phyloP scores from a whole-genome alignment of 2,113 vertebrate species.

The Benitochromis conjunctus region DNA sequence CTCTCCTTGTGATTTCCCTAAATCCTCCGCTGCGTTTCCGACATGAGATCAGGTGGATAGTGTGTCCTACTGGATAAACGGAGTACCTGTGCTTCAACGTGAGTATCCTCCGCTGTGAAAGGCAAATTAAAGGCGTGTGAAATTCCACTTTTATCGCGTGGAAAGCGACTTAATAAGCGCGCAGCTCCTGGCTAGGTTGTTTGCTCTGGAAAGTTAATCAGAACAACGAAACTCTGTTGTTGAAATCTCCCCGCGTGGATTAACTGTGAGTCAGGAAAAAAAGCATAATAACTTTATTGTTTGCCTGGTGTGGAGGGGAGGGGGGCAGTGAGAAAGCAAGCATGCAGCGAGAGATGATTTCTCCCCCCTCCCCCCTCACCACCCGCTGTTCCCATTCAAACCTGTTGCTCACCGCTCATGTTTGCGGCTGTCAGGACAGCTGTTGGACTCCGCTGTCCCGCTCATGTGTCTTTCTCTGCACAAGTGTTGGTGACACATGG shows the following conservation, averaged over 20 bases:
- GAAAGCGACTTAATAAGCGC: neutral
- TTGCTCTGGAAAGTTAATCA: neutral
- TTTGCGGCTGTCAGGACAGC: constrained; percentile 17
- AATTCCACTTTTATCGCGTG: neutral
- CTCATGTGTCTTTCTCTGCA: constrained; percentile 10
- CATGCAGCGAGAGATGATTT: neutral
- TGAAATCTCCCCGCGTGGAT: constrained; percentile 1
- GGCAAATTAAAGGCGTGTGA: neutral
- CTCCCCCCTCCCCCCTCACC: neutral
- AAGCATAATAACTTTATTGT: constrained; percentile 41
- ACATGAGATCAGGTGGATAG: constrained; percentile 55
- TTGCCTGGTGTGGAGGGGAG: neutral
- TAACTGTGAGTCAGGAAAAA: constrained; percentile 1
- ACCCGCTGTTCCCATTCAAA: neutral
- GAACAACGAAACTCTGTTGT: constrained; percentile 13
- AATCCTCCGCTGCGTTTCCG: neutral
- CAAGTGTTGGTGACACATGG: constrained; percentile 47
- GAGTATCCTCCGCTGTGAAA: neutral
- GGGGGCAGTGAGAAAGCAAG: neutral
- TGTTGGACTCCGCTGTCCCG: neutral
- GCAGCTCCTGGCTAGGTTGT: neutral
- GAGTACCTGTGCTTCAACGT: neutral
- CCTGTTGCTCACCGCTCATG: neutral
- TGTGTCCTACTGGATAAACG: neutral
- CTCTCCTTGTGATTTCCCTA: neutral